Evolutionary conservation across 2,113 vertebrate species (phyloP), one percentile per base, ranked within the genome.

Genomic region (Orthonyx spaldingii): DNA sequence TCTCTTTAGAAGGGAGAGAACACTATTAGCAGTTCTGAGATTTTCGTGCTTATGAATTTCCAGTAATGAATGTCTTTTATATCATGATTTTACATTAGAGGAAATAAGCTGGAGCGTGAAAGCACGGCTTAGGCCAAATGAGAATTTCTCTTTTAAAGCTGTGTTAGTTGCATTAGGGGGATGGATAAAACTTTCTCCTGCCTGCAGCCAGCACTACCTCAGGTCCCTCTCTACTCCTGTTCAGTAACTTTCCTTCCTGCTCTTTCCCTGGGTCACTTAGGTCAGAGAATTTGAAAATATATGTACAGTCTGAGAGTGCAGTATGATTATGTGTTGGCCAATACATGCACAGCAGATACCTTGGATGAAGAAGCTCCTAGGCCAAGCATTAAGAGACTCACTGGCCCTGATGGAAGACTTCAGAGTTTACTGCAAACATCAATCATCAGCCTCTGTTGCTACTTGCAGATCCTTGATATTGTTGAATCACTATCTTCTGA

Each of bases 51-150:
- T 74, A 68, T 2, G 8, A 89, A 87, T 94, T 95, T 89, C 44
- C 37, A 66, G 37, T 89, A 91, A 91, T 57, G 15, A 84, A 91
- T 47, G 19, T 50, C 65, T 85, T 92, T 76, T 83, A 30, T 65
- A 69, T 65, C 22, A 61, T 44, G 41, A 46, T 88, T 95, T 94
- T 90, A 47, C 57, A 68, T 89, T 89, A 89, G 76, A 91, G 84
- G 93, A 89, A 89, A 82, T 84, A 82, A 94, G 28, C 32, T 74
- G 56, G 35, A 82, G 24, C 70, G 69, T 90, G 53, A 96, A 90
- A 91, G 32, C 13, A 41, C 21, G 19, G 37, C 56, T 84, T 44
- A 93, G 35, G 81, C 42, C 10, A 52, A 71, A 72, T 60, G 37
- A 44, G 92, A 85, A 79, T 68, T 87, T 74, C 9, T 17, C 9